Evolutionary conservation across 2,797 vertebrate species (phyloP), one percentile per base, ranked within the genome.

Genomic region (Xenentodon cancila): DNA sequence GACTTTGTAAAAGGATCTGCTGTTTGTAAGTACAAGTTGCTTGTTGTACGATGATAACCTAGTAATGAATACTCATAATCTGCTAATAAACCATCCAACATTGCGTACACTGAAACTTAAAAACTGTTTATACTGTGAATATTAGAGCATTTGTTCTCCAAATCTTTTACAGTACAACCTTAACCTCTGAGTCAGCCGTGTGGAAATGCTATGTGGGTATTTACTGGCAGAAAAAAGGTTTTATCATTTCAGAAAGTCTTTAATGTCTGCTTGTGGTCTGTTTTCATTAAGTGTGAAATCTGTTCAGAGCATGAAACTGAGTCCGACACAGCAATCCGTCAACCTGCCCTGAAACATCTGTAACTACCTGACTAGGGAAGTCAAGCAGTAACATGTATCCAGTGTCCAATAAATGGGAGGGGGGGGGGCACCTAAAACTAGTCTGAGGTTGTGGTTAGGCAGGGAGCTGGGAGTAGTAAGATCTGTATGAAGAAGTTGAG

Each of bases 271-370:
- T 27, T 11, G 21, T 2, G 1, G 49, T 63, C 13, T 42, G 12
- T 25, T 75, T 58, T 59, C 11, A 64, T 66, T 22, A 63, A 37
- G 64, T 71, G 65, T 67, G 57, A 82, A 79, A 77, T 69, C 53
- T 44, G 21, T 50, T 64, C 9, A 30, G 11, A 58, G 71, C 48
- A 32, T 75, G 58, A 79, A 73, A 71, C 22, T 17, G 58, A 68
- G 57, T 69, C 63, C 59, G 57, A 65, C 34, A 46, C 49, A 65
- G 18, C 54, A 48, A 53, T 59, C 53, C 53, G 44, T 73, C 64
- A 64, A 42, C 55, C n/a, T 60, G 42, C 56, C 54, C 59, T 11
- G 5, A 47, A 63, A 44, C 18, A 5, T 66, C 59, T 74, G 42
- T 51, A 64, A 57, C 57, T 25, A 56, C 55, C 25, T 15, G 53